Conservation (phyloP, 1,140 invertebrate genomes). For the Drosophila truncata region DNA sequence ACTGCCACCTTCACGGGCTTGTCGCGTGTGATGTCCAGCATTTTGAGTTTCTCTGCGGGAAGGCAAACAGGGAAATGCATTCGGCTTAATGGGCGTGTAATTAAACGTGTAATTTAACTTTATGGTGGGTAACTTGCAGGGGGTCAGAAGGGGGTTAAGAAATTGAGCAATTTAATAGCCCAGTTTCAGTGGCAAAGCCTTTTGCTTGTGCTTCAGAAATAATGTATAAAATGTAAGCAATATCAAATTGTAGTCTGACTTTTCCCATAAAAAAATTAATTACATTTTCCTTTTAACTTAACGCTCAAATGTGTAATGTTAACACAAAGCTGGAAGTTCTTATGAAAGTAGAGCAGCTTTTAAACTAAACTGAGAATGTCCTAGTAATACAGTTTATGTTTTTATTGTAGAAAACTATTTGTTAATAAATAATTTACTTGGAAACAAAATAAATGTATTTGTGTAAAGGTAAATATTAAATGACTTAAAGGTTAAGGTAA, state of each 20-base stretch:
- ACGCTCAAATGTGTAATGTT: background rate
- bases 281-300: background rate
- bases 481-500: background rate
- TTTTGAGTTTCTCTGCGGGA: slow-evolving; percentile 86
- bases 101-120: slow-evolving; percentile 47
- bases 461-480: background rate
- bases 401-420: too few relatives aligned
- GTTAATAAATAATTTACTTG: background rate
- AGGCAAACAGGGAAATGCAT: slow-evolving; percentile 34
- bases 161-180: slow-evolving; percentile 20
- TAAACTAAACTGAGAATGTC: background rate
- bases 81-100: slow-evolving; percentile 33
- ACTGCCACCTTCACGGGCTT: slow-evolving; percentile 93
- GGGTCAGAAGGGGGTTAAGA: background rate
- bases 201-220: background rate
- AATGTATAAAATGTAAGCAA: background rate
- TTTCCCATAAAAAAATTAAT: background rate
- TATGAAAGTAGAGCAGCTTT: background rate
- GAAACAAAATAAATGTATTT: background rate
- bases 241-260: background rate
- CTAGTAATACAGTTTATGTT: background rate
- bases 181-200: background rate
- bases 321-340: background rate
- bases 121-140: slow-evolving; percentile 10
- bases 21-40: slow-evolving; percentile 93